These are phyloP conservation scores for Belgica antarctica DNA, from an alignment of 2,888 invertebrate species.

Conservation along the genomic window DNA sequence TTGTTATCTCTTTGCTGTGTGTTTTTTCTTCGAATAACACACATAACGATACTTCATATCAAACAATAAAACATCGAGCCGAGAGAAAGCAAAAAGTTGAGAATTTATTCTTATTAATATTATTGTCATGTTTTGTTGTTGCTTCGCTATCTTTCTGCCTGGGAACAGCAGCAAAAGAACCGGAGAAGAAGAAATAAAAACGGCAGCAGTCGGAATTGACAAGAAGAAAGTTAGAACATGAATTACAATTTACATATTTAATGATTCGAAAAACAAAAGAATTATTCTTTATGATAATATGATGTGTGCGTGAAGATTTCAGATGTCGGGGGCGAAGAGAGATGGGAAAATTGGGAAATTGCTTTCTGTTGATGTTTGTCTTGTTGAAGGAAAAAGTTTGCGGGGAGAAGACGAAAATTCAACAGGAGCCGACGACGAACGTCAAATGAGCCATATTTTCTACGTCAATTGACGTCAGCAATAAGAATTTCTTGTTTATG, in stretches of 20 bases:
- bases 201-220: background rate
- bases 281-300: constrained; percentile 42
- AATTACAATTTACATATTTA: constrained; percentile 42
- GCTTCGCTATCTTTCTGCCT: constrained; percentile 12
- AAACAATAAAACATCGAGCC: constrained; percentile 36
- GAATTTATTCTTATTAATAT: constrained; percentile 40
- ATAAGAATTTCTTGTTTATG: background rate
- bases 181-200: background rate
- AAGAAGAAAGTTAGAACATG: constrained; percentile 16
- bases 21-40: background rate
- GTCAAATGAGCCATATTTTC: constrained; percentile 24
- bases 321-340: background rate
- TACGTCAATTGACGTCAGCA: constrained; percentile 6
- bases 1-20: background rate
- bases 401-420: constrained; percentile 2
- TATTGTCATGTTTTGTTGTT: constrained; percentile 36
- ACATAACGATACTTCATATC: constrained; percentile 33
- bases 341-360: background rate
- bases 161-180: background rate
- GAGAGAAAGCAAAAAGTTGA: constrained; percentile 22
- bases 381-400: background rate
- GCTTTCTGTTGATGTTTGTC: constrained; percentile 9
- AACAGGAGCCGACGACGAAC: constrained; percentile 13
- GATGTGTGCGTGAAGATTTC: background rate
- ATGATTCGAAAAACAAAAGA: constrained; percentile 43